Evolutionary conservation across 2,888 invertebrate species (phyloP), one percentile per base, ranked within the genome.

Genomic region (Heliothis peltigera): DNA sequence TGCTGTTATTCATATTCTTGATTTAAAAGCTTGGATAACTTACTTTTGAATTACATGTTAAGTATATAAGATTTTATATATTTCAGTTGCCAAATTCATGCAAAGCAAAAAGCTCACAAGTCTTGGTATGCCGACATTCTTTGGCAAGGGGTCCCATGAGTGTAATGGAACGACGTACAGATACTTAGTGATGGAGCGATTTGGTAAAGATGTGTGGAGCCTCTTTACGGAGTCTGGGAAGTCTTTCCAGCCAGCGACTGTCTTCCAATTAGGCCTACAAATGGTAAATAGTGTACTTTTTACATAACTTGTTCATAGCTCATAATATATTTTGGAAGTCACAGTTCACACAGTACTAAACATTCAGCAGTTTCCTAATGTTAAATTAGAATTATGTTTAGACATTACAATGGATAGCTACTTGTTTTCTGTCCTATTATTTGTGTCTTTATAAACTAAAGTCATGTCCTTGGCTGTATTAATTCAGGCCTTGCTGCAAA

Each of bases 131-230:
- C 99, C 99, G 0, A 93, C 96, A 46, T 98, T 97, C 86, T 93
- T 98, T 68, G 98, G 97, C 4, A 97, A 97, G 69, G 99, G 99
- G 0, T 97, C 97, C 2, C 97, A 98, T 84, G 97, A 97, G 22
- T 96, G 95, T 83, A 97, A 97, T 64, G 96, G 96, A 0, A 95
- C 96, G 61, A 98, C 98, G 83, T 98, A 98, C 89, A 95, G 99
- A 46, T 99, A 99, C 91, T 91, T 98, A 72, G 97, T 98, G 0
- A 97, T 99, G 96, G 98, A 99, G 64, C 96, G 98, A 66, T 99
- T 98, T 88, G 98, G 98, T 2, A 96, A 96, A 75, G 98, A 99
- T 92, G 91, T 99, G 17, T 96, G 98, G 96, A 97, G 97, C 82
- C 84, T 98, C 53, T 97, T 98, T 84, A 92, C 96, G 18, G 95